Conservation (phyloP, 1,140 invertebrate genomes). For the Gonioctena quinquepunctata region DNA sequence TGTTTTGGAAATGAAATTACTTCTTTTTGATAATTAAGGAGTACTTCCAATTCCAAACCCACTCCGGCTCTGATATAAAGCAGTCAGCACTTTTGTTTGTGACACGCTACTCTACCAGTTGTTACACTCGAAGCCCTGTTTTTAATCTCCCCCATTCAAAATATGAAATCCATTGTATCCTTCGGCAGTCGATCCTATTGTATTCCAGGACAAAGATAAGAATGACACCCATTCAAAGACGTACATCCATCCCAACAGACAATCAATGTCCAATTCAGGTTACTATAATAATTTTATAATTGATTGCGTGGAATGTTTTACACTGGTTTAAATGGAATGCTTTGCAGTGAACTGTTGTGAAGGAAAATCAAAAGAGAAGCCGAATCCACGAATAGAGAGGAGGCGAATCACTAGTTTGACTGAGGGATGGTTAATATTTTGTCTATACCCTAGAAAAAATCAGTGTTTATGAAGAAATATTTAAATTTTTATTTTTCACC, state of each 20-base stretch:
- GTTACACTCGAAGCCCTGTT: constrained; percentile 31
- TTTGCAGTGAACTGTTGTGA: too few relatives aligned
- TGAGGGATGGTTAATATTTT: too few relatives aligned
- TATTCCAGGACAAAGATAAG: constrained; percentile 14
- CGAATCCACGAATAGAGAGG: too few relatives aligned
- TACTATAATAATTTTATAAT: constrained; percentile 16
- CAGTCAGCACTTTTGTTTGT: background rate
- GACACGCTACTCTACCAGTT: constrained; percentile 23
- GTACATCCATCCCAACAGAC: background rate
- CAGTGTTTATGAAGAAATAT: too few relatives aligned
- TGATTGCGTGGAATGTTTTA: background rate
- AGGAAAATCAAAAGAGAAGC: too few relatives aligned
- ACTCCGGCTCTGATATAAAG: background rate
- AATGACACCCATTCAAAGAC: constrained; percentile 3
- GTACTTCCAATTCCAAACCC: too few relatives aligned
- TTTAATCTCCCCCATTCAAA: constrained; percentile 49
- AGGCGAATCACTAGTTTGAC: too few relatives aligned
- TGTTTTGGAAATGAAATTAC: too few relatives aligned
- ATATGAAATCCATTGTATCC: constrained; percentile 42
- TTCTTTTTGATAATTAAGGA: too few relatives aligned
- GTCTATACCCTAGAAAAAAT: too few relatives aligned
- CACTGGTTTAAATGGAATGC: too few relatives aligned
- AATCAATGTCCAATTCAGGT: constrained; percentile 13
- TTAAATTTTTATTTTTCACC: too few relatives aligned
- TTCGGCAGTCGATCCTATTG: constrained; percentile 6